phyloP scores from a whole-genome alignment of 2,113 vertebrate species.

The Oreochromis spilurus region DNA sequence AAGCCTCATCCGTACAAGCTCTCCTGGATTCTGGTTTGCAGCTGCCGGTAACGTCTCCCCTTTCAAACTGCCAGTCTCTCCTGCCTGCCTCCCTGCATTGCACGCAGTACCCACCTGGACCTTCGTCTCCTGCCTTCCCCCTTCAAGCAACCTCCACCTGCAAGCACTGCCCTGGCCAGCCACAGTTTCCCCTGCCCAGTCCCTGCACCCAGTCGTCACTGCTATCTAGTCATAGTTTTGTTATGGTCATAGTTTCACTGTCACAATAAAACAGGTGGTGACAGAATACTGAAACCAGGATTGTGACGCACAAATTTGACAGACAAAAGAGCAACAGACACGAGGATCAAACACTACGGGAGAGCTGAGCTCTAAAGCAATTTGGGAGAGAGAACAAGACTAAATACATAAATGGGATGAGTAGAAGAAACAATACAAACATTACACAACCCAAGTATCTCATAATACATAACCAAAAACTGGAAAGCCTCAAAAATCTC shows the following conservation, averaged over 20 bases:
- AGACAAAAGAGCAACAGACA: neutral
- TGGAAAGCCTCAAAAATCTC: neutral
- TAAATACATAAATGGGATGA: neutral
- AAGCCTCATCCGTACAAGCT: neutral
- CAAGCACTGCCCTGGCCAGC: neutral
- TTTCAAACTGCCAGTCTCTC: neutral
- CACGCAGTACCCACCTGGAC: neutral
- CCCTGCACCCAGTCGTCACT: neutral
- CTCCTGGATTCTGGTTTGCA: neutral
- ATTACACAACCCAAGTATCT: neutral
- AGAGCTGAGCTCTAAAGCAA: neutral
- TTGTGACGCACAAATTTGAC: too few relatives aligned
- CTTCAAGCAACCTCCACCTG: neutral
- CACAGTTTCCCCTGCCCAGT: neutral
- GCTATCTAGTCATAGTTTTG: neutral
- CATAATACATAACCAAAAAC: neutral
- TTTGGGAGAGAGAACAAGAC: neutral
- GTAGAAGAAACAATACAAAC: neutral
- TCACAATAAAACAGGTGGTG: too few relatives aligned
- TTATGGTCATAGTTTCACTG: too few relatives aligned
- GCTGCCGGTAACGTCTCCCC: neutral
- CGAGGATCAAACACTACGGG: rapidly evolving
- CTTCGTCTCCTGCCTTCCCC: neutral
- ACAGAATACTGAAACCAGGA: too few relatives aligned
- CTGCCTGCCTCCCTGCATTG: neutral